Base-by-base conservation (phyloP, 2,888 invertebrate genomes). In the Athalia rosae region DNA sequence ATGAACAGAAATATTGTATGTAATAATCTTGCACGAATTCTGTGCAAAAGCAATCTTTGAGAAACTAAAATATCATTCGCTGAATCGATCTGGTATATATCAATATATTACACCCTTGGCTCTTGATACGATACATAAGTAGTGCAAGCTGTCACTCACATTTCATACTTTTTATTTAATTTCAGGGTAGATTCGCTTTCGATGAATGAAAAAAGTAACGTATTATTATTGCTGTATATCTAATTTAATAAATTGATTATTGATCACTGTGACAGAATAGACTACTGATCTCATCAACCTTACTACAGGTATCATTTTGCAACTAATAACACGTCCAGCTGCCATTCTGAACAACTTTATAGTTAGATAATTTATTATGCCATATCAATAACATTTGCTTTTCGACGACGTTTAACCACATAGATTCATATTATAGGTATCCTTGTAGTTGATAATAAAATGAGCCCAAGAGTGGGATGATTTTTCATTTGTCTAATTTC, bases 211-310 rank as follows among this genome's bases (percentile, higher is more conserved):
- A 76, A 41, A 66, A 58, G 47, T 48, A 28, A 73, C 13, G 61
- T 73, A 78, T 79, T 81, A 77, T 79, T 79, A 78, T 81, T 80
- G 76, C 79, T 71, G 73, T 79, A 80, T 76, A 80, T 80, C 77
- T 81, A 78, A 79, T 82, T 82, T 82, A 80, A 82, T 82, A 82
- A 82, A 82, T 81, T 78, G 67, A 79, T 78, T 77, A 82, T 82
- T 82, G 79, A 74, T 61, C 62, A 61, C 47, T 71, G 41, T 8
- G 59, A 56, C 11, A 56, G 4, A 45, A 45, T 11, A 50, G 48
- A 28, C 53, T 50, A 53, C 4, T 53, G 48, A 28, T 58, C 48
- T 48, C 48, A 66, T 41, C 41, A 11, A 53, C 66, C 66, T 66
- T 47, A 28, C 15, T 28, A 15, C 7, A 66, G 48, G 48, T 8